Conservation (phyloP, 2,888 invertebrate species). For the Amphimallon solstitiale region DNA sequence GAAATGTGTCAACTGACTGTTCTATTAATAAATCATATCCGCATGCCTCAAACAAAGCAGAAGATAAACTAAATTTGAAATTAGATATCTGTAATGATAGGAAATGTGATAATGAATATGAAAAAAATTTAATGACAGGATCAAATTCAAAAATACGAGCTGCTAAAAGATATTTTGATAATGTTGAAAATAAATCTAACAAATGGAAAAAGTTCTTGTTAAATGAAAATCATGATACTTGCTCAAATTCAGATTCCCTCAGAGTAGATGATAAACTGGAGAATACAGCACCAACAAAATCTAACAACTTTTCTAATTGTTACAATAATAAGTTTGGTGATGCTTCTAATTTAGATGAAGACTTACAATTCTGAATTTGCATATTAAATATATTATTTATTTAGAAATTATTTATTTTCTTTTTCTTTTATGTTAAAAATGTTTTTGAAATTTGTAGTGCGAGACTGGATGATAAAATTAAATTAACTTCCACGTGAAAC, state of each 20-base stretch:
- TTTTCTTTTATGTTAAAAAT: too few relatives aligned
- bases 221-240: not conserved
- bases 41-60: too few relatives aligned
- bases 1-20: too few relatives aligned
- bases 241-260: not conserved
- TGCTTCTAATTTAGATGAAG: conserved; percentile 8
- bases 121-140: too few relatives aligned
- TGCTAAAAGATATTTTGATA: not conserved
- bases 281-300: not conserved
- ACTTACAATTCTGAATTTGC: conserved; percentile 3
- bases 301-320: not conserved
- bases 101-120: too few relatives aligned
- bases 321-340: conserved; percentile 12
- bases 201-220: conserved; percentile 7
- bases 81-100: too few relatives aligned
- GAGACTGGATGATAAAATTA: too few relatives aligned
- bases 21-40: too few relatives aligned
- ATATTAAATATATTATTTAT: not conserved
- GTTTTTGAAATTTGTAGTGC: too few relatives aligned
- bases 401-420: too few relatives aligned
- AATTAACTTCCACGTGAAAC: too few relatives aligned
- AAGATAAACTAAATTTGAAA: too few relatives aligned
- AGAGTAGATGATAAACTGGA: not conserved
- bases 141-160: not conserved
- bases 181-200: not conserved